Percentiles rank a stretch among this genome's conserved stretches.
phyloP scores from a whole-genome alignment of 2,113 vertebrate genomes.

The Scolopax mira region DNA sequence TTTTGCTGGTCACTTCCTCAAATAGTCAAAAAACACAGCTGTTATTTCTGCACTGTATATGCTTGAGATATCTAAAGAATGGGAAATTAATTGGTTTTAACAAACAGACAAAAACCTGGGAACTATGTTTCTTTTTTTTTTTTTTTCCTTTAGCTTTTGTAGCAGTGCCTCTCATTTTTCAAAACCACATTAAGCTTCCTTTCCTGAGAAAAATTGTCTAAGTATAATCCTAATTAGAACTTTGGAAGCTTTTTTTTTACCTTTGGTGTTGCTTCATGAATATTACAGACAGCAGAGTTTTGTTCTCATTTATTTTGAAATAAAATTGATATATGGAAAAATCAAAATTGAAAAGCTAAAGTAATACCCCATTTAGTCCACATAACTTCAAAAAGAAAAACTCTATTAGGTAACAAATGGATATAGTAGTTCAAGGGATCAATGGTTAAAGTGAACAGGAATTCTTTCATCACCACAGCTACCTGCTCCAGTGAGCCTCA shows the following conservation, averaged over 20 bases:
- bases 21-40: background rate
- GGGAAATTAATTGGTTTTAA: background rate
- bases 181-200: background rate
- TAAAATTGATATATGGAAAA: background rate
- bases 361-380: background rate
- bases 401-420: background rate
- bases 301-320: background rate
- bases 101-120: fast-evolving
- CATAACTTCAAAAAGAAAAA: background rate
- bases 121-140: background rate
- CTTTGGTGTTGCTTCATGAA: background rate
- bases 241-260: background rate
- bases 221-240: background rate
- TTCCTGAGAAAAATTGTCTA: background rate
- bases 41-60: background rate
- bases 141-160: background rate
- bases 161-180: background rate
- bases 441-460: background rate
- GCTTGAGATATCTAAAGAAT: background rate
- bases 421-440: background rate
- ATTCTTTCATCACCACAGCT: background rate
- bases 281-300: background rate
- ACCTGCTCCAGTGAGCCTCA: background rate
- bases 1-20: background rate
- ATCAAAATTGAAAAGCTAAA: background rate